Base-by-base conservation (phyloP, 53 echinoderm and acorn worm genomes). In the Holothuria leucospilota region DNA sequence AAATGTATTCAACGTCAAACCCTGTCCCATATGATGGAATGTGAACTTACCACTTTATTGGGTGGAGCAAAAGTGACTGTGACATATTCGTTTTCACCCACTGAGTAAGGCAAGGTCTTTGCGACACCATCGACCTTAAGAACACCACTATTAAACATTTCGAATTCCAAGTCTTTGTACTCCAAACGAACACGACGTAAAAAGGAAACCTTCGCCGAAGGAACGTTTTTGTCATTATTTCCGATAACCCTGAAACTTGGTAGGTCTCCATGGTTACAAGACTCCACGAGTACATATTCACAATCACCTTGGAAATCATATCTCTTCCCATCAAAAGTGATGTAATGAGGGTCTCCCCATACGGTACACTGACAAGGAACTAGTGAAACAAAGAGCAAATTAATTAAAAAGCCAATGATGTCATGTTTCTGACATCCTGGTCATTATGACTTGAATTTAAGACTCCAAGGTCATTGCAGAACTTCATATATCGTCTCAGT, bases 271-370 rank as follows among this genome's bases (percentile, higher is more conserved):
- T 69, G 69, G 29, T 69, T 29, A 29, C 25, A 69, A 16, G 69
- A 30, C 18, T 69, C 69, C 69, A 69, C 29, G 9, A 69, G 69
- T 18, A 69, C 69, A 29, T 69, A 69, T 69, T 69, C 29, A 39
- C 69, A 69, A 14, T 69, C 69, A 18, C 69, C 69, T 69, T 69
- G 69, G 69, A 69, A 69, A 14, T 69, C 69, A n/a, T n/a, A n/a
- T n/a, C n/a, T n/a, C n/a, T n/a, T n/a, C n/a, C n/a, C n/a, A n/a
- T n/a, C n/a, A n/a, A n/a, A n/a, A n/a, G n/a, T n/a, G n/a, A n/a
- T n/a, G n/a, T n/a, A n/a, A n/a, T n/a, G n/a, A n/a, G n/a, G n/a
- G n/a, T n/a, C n/a, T n/a, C n/a, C n/a, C n/a, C n/a, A n/a, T n/a
- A n/a, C n/a, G n/a, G n/a, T n/a, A 29, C 29, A 6, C 30, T 69